These are phyloP conservation scores for Epirrhoe alternata DNA, from an alignment of 2,888 invertebrate genomes.

Conservation along the genomic window DNA sequence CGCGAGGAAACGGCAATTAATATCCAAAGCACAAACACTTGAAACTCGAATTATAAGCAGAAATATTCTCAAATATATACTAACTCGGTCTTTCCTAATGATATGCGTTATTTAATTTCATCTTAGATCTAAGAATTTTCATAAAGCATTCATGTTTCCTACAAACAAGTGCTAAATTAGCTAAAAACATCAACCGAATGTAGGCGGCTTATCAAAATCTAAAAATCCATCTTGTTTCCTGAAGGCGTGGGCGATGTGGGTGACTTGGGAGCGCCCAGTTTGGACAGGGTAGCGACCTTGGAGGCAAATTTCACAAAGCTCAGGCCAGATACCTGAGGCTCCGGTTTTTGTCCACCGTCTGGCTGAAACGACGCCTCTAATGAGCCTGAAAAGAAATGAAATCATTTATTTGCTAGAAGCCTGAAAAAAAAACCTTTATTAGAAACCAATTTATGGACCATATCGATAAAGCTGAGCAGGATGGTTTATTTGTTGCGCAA, in stretches of 20 bases:
- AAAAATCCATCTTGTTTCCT: slow-evolving; percentile 72
- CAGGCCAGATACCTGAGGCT: slow-evolving; percentile 69
- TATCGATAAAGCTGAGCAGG: too few relatives aligned
- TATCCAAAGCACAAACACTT: too few relatives aligned
- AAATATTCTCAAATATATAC: too few relatives aligned
- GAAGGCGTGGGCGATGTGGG: slow-evolving; percentile 71
- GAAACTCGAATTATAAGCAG: too few relatives aligned
- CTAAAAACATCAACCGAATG: neutral
- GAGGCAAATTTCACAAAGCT: slow-evolving; percentile 78
- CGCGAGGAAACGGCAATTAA: too few relatives aligned
- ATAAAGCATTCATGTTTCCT: neutral
- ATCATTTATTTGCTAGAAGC: too few relatives aligned
- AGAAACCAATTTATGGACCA: too few relatives aligned
- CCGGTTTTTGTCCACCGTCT: slow-evolving; percentile 68
- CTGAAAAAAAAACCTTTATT: too few relatives aligned
- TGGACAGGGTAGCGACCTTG: slow-evolving; percentile 75
- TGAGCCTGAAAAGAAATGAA: slow-evolving; percentile 62
- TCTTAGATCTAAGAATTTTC: too few relatives aligned
- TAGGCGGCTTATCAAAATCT: slow-evolving; percentile 19
- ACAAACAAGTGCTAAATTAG: neutral
- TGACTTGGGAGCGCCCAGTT: slow-evolving; percentile 66
- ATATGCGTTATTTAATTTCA: too few relatives aligned
- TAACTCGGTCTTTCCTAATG: too few relatives aligned
- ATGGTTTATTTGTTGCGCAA: too few relatives aligned
- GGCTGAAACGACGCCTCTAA: slow-evolving; percentile 72